phyloP scores from a whole-genome alignment of 2,888 invertebrate species.

The Emmelina monodactyla region DNA sequence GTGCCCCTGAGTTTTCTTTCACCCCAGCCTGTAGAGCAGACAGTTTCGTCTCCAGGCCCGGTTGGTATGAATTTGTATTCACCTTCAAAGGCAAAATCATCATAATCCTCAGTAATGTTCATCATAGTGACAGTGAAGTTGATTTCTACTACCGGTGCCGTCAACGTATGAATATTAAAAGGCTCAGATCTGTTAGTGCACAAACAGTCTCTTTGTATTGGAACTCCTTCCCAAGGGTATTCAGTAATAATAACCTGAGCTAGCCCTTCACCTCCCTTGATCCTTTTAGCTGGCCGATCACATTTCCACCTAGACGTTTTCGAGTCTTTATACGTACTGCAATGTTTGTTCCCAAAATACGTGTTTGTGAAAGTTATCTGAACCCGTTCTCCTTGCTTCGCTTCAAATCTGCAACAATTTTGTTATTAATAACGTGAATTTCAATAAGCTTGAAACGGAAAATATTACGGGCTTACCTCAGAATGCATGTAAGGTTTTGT shows the following conservation, averaged over 20 bases:
- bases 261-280: slow-evolving; percentile 58
- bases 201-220: slow-evolving; percentile 75
- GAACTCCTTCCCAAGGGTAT: slow-evolving; percentile 74
- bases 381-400: slow-evolving; percentile 72
- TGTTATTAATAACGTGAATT: too few species aligned
- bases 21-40: slow-evolving; percentile 72
- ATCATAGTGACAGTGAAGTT: slow-evolving; percentile 79
- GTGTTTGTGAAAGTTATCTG: slow-evolving; percentile 74
- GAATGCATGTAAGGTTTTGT: slow-evolving; percentile 75
- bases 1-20: slow-evolving; percentile 72
- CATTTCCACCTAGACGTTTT: slow-evolving; percentile 75
- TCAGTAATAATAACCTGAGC: slow-evolving; percentile 72
- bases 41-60: slow-evolving; percentile 61
- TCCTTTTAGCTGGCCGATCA: slow-evolving; percentile 57
- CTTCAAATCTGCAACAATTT: slow-evolving; percentile 66
- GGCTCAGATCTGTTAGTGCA: slow-evolving; percentile 75
- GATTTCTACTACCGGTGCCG: slow-evolving; percentile 74
- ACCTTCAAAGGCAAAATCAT: slow-evolving; percentile 80
- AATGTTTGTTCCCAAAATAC: slow-evolving; percentile 73
- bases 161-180: slow-evolving; percentile 71
- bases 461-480: slow-evolving; percentile 58
- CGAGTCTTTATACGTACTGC: slow-evolving; percentile 72
- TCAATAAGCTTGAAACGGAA: not conserved
- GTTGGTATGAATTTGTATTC: slow-evolving; percentile 72
- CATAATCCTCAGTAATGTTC: slow-evolving; percentile 83